Evolutionary conservation across 2,888 invertebrate genomes (phyloP).

Genomic region (Fissipunctia ypsillon): DNA sequence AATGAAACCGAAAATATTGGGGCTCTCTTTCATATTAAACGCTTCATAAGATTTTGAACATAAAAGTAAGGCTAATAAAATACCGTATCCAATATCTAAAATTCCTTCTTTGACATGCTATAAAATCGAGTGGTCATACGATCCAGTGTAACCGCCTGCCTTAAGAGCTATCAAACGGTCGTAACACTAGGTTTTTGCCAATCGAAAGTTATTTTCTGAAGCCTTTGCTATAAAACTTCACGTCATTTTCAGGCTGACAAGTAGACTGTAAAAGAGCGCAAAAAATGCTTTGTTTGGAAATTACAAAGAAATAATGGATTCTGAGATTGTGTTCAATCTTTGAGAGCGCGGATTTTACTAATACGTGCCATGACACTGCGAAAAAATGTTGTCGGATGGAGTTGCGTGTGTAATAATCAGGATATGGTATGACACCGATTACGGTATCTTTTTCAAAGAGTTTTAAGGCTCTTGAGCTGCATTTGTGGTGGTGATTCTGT

Average conservation of each 20-base stretch:
- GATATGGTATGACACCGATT: slow-evolving; percentile 9
- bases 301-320: slow-evolving; percentile 52
- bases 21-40: slow-evolving; percentile 23
- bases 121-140: slow-evolving; percentile 51
- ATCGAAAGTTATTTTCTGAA: slow-evolving; percentile 55
- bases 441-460: slow-evolving; percentile 8
- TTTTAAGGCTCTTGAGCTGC: not conserved
- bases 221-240: slow-evolving; percentile 54
- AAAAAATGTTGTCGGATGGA: slow-evolving; percentile 27
- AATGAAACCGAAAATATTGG: slow-evolving; percentile 15
- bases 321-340: slow-evolving; percentile 52
- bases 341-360: slow-evolving; percentile 45
- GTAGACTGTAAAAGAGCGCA: slow-evolving; percentile 50
- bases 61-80: slow-evolving; percentile 29
- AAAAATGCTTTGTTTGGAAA: slow-evolving; percentile 59
- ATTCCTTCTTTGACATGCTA: slow-evolving; percentile 35
- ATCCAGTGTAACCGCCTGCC: slow-evolving; percentile 28
- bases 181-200: slow-evolving; percentile 50
- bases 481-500: not conserved
- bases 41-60: slow-evolving; percentile 36
- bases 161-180: slow-evolving; percentile 44
- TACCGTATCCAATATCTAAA: slow-evolving; percentile 42
- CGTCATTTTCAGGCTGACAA: slow-evolving; percentile 55
- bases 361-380: slow-evolving; percentile 50
- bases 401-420: slow-evolving; percentile 15